phyloP scores from a whole-genome alignment of 1,140 invertebrate species.

The Cyrtorhinus lividipennis region DNA sequence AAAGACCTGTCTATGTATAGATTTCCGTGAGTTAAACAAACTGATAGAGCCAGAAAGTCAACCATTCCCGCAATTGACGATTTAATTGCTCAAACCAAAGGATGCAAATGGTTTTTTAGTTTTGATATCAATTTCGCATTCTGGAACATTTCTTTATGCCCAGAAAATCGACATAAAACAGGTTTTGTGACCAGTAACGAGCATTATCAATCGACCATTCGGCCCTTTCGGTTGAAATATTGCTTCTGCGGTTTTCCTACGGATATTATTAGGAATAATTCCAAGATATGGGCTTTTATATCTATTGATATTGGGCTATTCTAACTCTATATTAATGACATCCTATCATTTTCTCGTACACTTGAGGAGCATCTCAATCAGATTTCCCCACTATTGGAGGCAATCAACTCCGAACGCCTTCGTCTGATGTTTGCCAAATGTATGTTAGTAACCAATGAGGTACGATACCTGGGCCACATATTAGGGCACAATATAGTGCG shows the following conservation, averaged over 20 bases:
- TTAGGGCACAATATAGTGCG: constrained; percentile 26
- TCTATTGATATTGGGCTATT: too few relatives aligned
- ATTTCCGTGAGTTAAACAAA: constrained; percentile 30
- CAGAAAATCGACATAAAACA: constrained; percentile 26
- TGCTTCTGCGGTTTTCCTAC: constrained; percentile 34
- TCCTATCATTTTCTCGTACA: constrained; percentile 8
- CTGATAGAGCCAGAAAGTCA: constrained; percentile 29
- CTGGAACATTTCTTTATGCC: constrained; percentile 29
- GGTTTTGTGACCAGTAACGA: constrained; percentile 29
- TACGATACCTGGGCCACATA: constrained; percentile 28
- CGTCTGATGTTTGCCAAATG: constrained; percentile 28
- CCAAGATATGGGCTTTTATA: neutral
- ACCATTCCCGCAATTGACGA: constrained; percentile 30
- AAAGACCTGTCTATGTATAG: constrained; percentile 29
- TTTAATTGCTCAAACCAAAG: constrained; percentile 26
- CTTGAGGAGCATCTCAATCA: constrained; percentile 10
- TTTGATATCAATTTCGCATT: constrained; percentile 31
- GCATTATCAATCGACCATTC: constrained; percentile 29
- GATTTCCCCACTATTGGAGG: neutral
- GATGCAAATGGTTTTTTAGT: constrained; percentile 29
- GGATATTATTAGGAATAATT: constrained; percentile 22
- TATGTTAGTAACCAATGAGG: constrained; percentile 26
- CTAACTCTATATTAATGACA: constrained; percentile 12
- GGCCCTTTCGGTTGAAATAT: constrained; percentile 29
- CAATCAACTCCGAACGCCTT: constrained; percentile 25